These are phyloP conservation scores for Cosmorhoe ocellata DNA, from an alignment of 2,888 invertebrate species.

Conservation along the genomic window DNA sequence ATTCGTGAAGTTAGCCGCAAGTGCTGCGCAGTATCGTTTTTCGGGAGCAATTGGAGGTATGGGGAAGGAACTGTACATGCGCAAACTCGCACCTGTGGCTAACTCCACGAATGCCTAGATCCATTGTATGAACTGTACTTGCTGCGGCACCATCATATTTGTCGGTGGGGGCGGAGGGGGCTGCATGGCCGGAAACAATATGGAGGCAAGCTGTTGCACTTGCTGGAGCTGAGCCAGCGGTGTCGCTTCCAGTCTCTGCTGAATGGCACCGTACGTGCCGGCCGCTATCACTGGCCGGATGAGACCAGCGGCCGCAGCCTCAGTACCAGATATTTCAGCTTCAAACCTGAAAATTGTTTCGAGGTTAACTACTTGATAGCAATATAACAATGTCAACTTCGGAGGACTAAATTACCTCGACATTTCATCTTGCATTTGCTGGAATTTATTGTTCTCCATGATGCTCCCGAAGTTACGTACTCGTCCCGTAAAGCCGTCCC, in stretches of 20 bases:
- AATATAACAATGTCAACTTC: neutral
- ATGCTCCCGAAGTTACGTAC: slow-evolving; percentile 54
- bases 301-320: slow-evolving; percentile 74
- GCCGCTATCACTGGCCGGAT: slow-evolving; percentile 86
- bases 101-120: too few relatives aligned
- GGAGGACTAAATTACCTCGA: slow-evolving; percentile 84
- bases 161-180: slow-evolving; percentile 86
- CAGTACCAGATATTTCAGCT: slow-evolving; percentile 90
- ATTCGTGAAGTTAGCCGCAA: too few relatives aligned
- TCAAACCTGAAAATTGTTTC: slow-evolving; percentile 86
- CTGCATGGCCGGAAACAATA: slow-evolving; percentile 74
- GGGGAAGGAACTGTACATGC: too few relatives aligned
- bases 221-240: slow-evolving; percentile 48
- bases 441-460: slow-evolving; percentile 83
- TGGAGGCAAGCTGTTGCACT: slow-evolving; percentile 51
- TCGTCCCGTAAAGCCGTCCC: slow-evolving; percentile 79
- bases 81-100: too few relatives aligned
- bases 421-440: slow-evolving; percentile 96
- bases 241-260: slow-evolving; percentile 85
- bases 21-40: too few relatives aligned
- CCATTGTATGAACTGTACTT: slow-evolving; percentile 78
- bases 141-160: slow-evolving; percentile 87
- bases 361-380: too few relatives aligned
- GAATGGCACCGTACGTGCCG: slow-evolving; percentile 87
- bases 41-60: too few relatives aligned